A percentile compares a stretch with the other conserved stretches of the same genome.
Evolutionary conservation across 2,113 vertebrate genomes (phyloP).

Genomic region (Ranitomeya variabilis): DNA sequence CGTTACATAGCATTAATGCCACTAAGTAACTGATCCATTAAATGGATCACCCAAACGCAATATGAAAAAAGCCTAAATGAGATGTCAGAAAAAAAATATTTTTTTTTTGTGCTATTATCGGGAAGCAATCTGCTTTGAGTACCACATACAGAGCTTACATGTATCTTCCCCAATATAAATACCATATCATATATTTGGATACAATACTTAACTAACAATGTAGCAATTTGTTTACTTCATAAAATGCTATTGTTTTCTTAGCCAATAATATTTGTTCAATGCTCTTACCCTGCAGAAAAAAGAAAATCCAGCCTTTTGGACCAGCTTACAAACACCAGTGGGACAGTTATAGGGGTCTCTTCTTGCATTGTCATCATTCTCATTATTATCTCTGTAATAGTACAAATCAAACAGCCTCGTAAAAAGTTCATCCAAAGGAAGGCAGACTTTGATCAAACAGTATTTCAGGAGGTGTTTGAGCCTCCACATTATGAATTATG

Average conservation of each 20-base stretch:
- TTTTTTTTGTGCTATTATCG: no score
- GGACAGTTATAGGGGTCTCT: conserved; percentile 94
- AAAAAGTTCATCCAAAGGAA: conserved; percentile 95
- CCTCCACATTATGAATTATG: conserved; percentile 96
- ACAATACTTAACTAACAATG: no score
- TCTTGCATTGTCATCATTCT: conserved; percentile 96
- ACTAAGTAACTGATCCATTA: no score
- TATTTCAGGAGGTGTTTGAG: conserved; percentile 98
- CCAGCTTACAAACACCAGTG: conserved; percentile 97
- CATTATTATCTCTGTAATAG: conserved; percentile 90
- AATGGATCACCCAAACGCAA: no score
- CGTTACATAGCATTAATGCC: no score
- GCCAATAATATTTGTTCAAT: background rate
- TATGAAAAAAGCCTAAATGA: no score
- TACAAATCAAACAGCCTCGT: conserved; percentile 97
- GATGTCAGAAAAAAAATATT: no score
- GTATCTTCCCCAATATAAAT: no score
- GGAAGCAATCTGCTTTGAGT: no score
- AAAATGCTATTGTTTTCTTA: background rate
- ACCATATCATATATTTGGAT: no score
- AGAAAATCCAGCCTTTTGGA: conserved; percentile 93
- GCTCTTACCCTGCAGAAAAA: conserved; percentile 76
- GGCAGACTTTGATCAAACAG: conserved; percentile 94
- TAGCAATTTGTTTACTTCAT: no score
- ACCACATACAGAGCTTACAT: no score